Evolutionary conservation across 2,797 vertebrate species (phyloP).

Genomic region (Takifugu ocellatus): DNA sequence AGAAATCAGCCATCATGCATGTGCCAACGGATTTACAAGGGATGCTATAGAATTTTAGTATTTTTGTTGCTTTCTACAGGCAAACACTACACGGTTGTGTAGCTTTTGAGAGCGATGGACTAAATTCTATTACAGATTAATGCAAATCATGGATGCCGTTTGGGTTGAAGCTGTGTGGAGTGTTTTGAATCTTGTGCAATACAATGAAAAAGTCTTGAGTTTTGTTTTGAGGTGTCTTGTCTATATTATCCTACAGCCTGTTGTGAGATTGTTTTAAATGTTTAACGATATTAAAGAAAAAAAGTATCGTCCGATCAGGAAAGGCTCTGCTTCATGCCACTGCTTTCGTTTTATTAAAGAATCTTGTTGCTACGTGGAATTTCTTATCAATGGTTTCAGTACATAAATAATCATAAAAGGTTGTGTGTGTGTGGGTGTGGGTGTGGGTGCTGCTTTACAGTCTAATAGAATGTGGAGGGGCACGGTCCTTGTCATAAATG

Average conservation of each 20-base stretch:
- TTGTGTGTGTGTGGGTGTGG: too few species aligned
- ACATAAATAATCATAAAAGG: conserved; percentile 38
- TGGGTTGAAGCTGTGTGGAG: conserved; percentile 32
- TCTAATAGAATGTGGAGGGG: conserved; percentile 40
- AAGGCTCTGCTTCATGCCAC: conserved; percentile 30
- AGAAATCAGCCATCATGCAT: conserved; percentile 34
- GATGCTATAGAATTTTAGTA: conserved; percentile 35
- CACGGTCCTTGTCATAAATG: conserved; percentile 35
- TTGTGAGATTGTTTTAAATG: conserved; percentile 22
- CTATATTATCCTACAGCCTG: conserved; percentile 35
- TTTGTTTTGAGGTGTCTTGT: conserved; percentile 36
- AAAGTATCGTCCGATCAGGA: conserved; percentile 17
- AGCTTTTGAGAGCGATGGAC: conserved; percentile 24
- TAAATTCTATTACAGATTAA: conserved; percentile 29
- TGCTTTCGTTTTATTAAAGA: conserved; percentile 67
- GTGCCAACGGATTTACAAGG: conserved; percentile 54
- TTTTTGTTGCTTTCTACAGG: conserved; percentile 44
- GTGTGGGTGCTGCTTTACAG: conserved; percentile 28
- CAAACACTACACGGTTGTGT: conserved; percentile 15
- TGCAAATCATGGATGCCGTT: conserved; percentile 31
- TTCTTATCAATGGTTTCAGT: conserved; percentile 31
- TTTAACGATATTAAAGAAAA: conserved; percentile 13
- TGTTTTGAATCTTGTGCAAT: conserved; percentile 72
- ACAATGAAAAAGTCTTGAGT: conserved; percentile 46
- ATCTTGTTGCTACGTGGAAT: conserved; percentile 45